These are phyloP conservation scores for Ischnura elegans DNA, from an alignment of 2,888 invertebrate genomes.

Conservation along the genomic window DNA sequence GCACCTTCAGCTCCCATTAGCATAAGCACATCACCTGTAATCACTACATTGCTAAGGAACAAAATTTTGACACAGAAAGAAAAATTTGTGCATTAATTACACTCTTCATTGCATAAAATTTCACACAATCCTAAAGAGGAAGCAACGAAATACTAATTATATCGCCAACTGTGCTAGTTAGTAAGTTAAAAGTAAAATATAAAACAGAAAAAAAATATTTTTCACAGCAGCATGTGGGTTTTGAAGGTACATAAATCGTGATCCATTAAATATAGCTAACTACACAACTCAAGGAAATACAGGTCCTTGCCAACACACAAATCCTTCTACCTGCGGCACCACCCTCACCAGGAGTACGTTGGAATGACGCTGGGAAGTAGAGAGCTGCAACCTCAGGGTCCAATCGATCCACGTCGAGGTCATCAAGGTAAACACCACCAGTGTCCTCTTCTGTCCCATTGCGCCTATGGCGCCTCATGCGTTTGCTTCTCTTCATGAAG, in stretches of 20 bases:
- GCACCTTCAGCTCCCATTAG: neutral
- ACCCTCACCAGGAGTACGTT: conserved; percentile 69
- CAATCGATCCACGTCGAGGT: conserved; percentile 92
- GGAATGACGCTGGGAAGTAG: conserved; percentile 87
- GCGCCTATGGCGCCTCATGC: conserved; percentile 81
- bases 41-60: neutral
- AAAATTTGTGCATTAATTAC: neutral
- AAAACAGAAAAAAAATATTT: neutral
- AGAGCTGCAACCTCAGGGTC: conserved; percentile 95
- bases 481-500: conserved; percentile 90
- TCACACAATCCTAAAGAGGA: neutral
- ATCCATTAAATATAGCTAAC: neutral
- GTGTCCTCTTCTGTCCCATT: conserved; percentile 76
- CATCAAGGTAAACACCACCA: conserved; percentile 95
- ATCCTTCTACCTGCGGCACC: conserved; percentile 51
- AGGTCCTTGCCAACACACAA: neutral
- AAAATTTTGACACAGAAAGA: neutral
- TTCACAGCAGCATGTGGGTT: conserved; percentile 37
- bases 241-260: neutral
- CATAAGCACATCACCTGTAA: neutral
- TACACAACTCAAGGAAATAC: neutral
- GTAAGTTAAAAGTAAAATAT: neutral
- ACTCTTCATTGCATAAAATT: neutral
- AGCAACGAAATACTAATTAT: neutral
- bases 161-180: neutral